Evolutionary conservation across 2,113 vertebrate species (phyloP).

Genomic region (Varanus komodoensis): DNA sequence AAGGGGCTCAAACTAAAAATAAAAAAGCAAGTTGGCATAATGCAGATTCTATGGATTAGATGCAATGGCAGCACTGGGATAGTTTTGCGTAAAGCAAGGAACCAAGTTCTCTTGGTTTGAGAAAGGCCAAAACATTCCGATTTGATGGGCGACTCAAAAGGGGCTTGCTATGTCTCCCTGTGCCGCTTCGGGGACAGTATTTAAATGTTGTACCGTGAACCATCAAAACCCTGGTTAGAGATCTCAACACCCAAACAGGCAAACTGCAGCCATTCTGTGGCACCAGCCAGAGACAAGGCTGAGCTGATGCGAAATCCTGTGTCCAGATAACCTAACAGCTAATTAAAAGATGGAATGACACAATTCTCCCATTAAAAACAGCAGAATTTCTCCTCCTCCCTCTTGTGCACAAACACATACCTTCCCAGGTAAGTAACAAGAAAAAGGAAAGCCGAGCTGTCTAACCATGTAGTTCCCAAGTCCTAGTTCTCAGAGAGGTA

Average conservation of each 20-base stretch:
- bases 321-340: not conserved
- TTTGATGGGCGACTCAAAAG: too few relatives aligned
- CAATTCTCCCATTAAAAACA: not conserved
- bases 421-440: too few relatives aligned
- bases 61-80: conserved; percentile 31
- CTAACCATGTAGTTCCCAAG: not conserved
- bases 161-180: not conserved
- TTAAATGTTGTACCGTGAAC: not conserved
- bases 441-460: conserved; percentile 20
- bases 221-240: not conserved
- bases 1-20: not conserved
- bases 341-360: not conserved
- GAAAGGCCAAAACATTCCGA: too few relatives aligned
- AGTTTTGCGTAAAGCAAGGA: conserved; percentile 28
- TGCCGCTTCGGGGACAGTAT: not conserved
- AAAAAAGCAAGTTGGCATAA: conserved; percentile 46
- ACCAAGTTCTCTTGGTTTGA: conserved; percentile 36
- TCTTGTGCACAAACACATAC: not conserved
- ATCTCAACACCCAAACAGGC: not conserved
- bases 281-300: not conserved
- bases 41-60: conserved; percentile 36
- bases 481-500: not conserved
- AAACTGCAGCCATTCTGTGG: too few relatives aligned
- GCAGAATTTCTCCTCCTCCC: not conserved
- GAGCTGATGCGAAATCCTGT: too few relatives aligned